A percentile compares a stretch with the other conserved stretches of the same genome.
Conservation (phyloP, 2,888 invertebrate species). For the Yponomeuta sedellus region DNA sequence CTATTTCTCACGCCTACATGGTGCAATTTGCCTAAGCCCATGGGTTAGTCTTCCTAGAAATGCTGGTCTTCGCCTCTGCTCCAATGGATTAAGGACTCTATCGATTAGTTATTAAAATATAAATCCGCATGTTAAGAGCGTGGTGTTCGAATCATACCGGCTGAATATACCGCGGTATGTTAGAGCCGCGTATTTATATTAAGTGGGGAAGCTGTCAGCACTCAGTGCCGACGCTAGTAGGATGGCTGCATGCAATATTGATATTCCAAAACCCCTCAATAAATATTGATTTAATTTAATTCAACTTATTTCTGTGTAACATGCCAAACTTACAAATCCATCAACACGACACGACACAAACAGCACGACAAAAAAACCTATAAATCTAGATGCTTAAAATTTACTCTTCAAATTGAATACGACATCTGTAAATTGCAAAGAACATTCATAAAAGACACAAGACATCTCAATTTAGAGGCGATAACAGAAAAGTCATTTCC, state of each 20-base stretch:
- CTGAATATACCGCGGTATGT: slow-evolving; percentile 65
- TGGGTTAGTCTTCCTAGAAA: slow-evolving; percentile 28
- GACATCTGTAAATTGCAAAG: not conserved
- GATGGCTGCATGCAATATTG: slow-evolving; percentile 63
- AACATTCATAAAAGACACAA: not conserved
- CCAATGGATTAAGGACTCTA: slow-evolving; percentile 53
- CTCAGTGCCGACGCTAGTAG: slow-evolving; percentile 64
- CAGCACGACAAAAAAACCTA: not conserved
- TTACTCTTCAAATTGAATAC: not conserved
- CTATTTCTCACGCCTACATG: slow-evolving; percentile 24
- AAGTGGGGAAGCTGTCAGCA: slow-evolving; percentile 72
- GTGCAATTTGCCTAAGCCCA: slow-evolving; percentile 28
- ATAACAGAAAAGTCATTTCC: not conserved
- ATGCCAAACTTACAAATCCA: not conserved
- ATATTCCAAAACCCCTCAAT: slow-evolving; percentile 7
- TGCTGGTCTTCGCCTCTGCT: slow-evolving; percentile 20
- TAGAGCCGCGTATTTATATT: slow-evolving; percentile 72
- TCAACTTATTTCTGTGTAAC: not conserved
- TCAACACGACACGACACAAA: not conserved
- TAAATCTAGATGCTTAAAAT: not conserved
- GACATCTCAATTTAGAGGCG: not conserved
- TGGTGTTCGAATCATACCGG: slow-evolving; percentile 47
- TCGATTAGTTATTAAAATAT: slow-evolving; percentile 53
- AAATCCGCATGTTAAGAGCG: slow-evolving; percentile 46
- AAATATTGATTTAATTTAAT: not conserved